Evolutionary conservation across 1,140 invertebrate genomes (phyloP), one percentile per base, ranked within the genome.

Genomic region (Brachystomella parvula): DNA sequence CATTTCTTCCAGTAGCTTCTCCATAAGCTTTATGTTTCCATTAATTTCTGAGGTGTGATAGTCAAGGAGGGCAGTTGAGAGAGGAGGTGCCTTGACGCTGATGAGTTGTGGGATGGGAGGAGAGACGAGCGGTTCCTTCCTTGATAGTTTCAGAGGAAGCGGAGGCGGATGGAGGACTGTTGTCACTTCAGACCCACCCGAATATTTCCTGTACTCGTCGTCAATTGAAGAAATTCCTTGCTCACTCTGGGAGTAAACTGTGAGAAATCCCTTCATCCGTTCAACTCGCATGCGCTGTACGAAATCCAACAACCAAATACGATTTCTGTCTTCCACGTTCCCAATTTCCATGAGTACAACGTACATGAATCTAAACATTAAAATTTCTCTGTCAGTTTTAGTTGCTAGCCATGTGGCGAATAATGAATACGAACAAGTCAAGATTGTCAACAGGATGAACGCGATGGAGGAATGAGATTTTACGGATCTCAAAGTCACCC

Each of bases 331-430:
- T 17, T 65, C 49, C 3, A 81, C 75, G 31, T 70, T 73, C 1
- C 71, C 66, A 68, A 79, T 80, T 56, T 81, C 79, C 2, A 77
- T 78, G n/a, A 80, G 70, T 12, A 81, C 74, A 2, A 81, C 66
- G 70, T 81, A 81, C 74, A 76, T 79, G 24, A 53, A 53, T 19
- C 35, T 39, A 19, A 9, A n/a, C n/a, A n/a, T n/a, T n/a, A n/a
- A n/a, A n/a, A n/a, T n/a, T n/a, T n/a, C n/a, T n/a, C n/a, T n/a
- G n/a, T n/a, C n/a, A n/a, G n/a, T n/a, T n/a, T n/a, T n/a, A n/a
- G n/a, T n/a, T n/a, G n/a, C n/a, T n/a, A n/a, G n/a, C n/a, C n/a
- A n/a, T n/a, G n/a, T n/a, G 35, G 19, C 19, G 19, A 39, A 39
- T 6, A 39, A 9, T 9, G 35, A 19, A 19, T 39, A 9, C 19